Conservation (phyloP, 2,888 invertebrate species). For the Anaspis maculata region DNA sequence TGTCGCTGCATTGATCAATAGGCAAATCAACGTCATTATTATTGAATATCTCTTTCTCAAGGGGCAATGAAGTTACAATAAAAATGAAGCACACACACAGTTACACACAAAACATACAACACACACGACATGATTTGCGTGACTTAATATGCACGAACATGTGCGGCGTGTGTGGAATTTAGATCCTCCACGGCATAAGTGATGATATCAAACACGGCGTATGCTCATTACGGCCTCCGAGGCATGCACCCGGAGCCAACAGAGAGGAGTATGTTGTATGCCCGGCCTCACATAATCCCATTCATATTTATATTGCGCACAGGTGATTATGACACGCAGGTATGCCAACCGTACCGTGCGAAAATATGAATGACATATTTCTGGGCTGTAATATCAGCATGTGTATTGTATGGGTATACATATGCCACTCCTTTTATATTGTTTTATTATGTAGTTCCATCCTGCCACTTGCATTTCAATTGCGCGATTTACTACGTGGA, state of each 20-base stretch:
- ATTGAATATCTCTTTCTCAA: too few species aligned
- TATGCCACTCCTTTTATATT: conserved; percentile 19
- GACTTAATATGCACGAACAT: conserved; percentile 15
- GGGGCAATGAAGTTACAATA: too few species aligned
- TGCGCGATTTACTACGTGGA: conserved; percentile 14
- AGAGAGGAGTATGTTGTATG: too few species aligned
- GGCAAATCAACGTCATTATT: too few species aligned
- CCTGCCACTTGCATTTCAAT: conserved; percentile 13
- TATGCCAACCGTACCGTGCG: conserved; percentile 13
- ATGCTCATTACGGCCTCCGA: conserved; percentile 9
- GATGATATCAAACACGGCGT: conserved; percentile 9
- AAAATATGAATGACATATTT: conserved; percentile 25
- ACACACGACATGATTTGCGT: conserved; percentile 14
- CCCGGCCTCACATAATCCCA: conserved; percentile 8
- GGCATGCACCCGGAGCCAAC: conserved; percentile 1
- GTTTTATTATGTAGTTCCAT: conserved; percentile 17
- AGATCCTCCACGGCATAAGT: conserved; percentile 8
- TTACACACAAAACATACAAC: conserved; percentile 9
- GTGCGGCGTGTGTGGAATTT: conserved; percentile 12
- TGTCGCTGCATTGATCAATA: too few species aligned
- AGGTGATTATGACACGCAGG: conserved; percentile 13
- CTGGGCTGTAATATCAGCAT: conserved; percentile 16
- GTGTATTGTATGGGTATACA: too few species aligned
- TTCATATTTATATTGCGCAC: conserved; percentile 17
- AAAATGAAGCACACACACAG: conserved; percentile 11